Evolutionary conservation across 2,113 vertebrate genomes (phyloP), one percentile per base, ranked within the genome.

Genomic region (Notarius quadriscutis): DNA sequence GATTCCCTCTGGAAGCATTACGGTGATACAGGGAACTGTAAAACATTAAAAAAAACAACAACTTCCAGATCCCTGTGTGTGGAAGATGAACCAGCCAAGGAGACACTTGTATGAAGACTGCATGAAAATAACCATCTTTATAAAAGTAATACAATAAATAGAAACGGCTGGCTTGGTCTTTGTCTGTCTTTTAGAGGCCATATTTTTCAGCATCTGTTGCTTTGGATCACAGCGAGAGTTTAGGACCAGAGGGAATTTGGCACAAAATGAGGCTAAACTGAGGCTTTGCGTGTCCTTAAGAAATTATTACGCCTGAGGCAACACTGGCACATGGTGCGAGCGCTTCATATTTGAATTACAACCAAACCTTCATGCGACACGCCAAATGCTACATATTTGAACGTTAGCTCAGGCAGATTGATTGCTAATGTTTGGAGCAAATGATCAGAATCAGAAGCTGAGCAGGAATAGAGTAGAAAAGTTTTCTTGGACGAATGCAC

Each of bases 191-290:
- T 65, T 69, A 55, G n/a, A 17, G 50, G 15, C 86, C 79, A 82
- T 82, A 82, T 62, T 82, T 30, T 25, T 74, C 20, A 87, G 50
- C 86, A 87, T 87, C 86, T 87, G 80, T 63, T 87, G 14, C 55
- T 63, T 63, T 75, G 41, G 41, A 83, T 83, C 11, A 22, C 41
- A 50, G 12, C 34, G 15, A 62, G 58, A 79, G 25, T 50, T 58
- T 71, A 87, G 22, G 53, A 77, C 30, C 69, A 55, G 71, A 15
- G 60, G 60, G n/a, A 80, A 41, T 41, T 53, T 77, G 80, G 80
- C 71, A 48, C 51, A 53, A 63, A 75, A 83, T 51, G 53, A 83
- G 65, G 14, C 57, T 80, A 81, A 87, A 72, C 79, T 79, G 58
- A 51, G 18, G 81, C 10, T 18, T 83, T 75, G 69, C 55, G 50